These are phyloP conservation scores for Pteruthius melanotis DNA, from an alignment of 2,113 vertebrate genomes.

Conservation along the genomic window DNA sequence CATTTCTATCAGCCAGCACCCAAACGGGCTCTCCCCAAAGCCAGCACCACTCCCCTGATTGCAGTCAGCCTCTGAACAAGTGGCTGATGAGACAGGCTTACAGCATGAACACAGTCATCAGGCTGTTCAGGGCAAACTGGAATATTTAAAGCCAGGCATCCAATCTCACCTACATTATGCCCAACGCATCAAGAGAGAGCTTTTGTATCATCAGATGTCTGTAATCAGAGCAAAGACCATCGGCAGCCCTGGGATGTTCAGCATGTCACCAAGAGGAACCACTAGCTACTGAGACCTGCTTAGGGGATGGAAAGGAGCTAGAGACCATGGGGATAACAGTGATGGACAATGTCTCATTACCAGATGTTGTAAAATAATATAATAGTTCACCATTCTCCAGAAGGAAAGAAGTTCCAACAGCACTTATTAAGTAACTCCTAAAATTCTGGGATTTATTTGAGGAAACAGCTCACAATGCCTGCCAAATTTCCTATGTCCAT, in stretches of 20 bases:
- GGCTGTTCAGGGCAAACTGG: not conserved
- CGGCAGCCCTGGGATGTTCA: not conserved
- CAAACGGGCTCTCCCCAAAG: not conserved
- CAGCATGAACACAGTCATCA: not conserved
- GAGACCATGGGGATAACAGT: not conserved
- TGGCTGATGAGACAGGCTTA: not conserved
- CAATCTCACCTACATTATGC: not conserved
- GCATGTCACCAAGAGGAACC: rapidly evolving
- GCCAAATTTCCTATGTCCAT: not conserved
- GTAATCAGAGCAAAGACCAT: not conserved
- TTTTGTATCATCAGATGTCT: not conserved
- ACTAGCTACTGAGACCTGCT: not conserved
- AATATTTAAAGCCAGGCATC: not conserved
- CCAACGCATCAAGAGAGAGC: not conserved
- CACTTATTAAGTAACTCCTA: not conserved
- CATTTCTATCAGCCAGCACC: not conserved
- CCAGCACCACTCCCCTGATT: not conserved
- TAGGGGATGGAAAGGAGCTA: not conserved
- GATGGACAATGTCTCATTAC: not conserved
- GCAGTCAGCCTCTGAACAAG: not conserved
- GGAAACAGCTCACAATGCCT: not conserved
- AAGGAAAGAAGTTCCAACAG: not conserved
- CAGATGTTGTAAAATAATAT: not conserved
- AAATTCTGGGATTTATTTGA: not conserved
- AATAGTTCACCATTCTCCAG: not conserved